A percentile compares a stretch with the other conserved stretches of the same genome.
Conservation (phyloP, 2,797 vertebrate genomes). For the Chelmon rostratus region DNA sequence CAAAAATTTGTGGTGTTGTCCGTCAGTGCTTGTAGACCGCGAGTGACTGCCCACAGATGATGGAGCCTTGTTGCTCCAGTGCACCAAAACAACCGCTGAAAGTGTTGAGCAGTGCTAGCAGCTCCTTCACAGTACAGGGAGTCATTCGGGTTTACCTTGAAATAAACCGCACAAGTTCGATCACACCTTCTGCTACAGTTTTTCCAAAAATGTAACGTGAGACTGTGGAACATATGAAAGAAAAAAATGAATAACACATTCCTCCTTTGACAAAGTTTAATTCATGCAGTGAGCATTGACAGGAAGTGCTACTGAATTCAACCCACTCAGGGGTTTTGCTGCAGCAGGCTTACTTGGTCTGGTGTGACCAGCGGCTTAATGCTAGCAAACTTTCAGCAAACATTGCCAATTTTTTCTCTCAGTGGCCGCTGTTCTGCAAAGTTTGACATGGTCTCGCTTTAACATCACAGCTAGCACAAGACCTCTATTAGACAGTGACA, state of each 20-base stretch:
- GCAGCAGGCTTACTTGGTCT: neutral
- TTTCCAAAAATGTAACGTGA: neutral
- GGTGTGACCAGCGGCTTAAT: neutral
- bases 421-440: neutral
- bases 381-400: neutral
- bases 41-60: neutral
- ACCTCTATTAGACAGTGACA: constrained; percentile 48
- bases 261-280: neutral
- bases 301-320: neutral
- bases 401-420: neutral
- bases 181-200: neutral
- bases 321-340: neutral
- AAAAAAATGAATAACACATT: neutral
- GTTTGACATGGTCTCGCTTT: neutral
- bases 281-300: neutral
- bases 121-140: neutral
- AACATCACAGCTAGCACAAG: constrained; percentile 2
- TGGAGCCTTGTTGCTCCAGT: neutral
- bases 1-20: neutral
- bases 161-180: neutral
- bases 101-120: neutral
- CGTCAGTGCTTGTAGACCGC: neutral
- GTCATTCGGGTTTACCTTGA: neutral
- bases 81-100: neutral
- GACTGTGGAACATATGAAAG: neutral